phyloP scores from a whole-genome alignment of 2,113 vertebrate species.

The Albula glossodonta region DNA sequence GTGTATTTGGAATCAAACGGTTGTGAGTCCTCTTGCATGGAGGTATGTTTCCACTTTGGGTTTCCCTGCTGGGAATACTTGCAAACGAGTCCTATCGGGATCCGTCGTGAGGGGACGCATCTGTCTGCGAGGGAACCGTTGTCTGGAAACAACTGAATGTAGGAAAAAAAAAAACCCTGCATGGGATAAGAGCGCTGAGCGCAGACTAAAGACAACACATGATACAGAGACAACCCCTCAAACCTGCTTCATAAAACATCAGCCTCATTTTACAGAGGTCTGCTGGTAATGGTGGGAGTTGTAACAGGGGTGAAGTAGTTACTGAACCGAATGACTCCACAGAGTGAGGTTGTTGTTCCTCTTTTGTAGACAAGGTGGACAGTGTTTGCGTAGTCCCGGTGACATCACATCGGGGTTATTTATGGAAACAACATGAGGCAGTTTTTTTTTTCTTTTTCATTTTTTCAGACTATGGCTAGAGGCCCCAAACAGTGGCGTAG shows the following conservation, averaged over 20 bases:
- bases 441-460: not conserved
- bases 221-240: not conserved
- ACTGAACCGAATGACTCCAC: conserved; percentile 33
- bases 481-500: conserved; percentile 17
- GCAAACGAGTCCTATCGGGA: conserved; percentile 7
- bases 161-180: not conserved
- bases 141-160: not conserved
- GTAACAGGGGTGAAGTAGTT: not conserved
- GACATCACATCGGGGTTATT: conserved; percentile 65
- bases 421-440: conserved; percentile 56
- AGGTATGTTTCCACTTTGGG: not conserved
- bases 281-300: not conserved
- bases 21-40: not conserved
- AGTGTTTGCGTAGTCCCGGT: conserved; percentile 51
- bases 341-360: conserved; percentile 36
- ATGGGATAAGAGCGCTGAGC: not conserved
- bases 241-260: not conserved
- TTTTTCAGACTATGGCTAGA: conserved; percentile 39
- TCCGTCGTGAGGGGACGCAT: not conserved
- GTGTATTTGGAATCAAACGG: not conserved
- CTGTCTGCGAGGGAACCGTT: not conserved
- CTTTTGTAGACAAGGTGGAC: conserved; percentile 44
- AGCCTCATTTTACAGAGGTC: not conserved
- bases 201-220: not conserved
- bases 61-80: conserved; percentile 11